Percentiles rank a stretch among this genome's conserved stretches.
phyloP scores from a whole-genome alignment of 2,888 invertebrate genomes.

The Limenitis camilla region DNA sequence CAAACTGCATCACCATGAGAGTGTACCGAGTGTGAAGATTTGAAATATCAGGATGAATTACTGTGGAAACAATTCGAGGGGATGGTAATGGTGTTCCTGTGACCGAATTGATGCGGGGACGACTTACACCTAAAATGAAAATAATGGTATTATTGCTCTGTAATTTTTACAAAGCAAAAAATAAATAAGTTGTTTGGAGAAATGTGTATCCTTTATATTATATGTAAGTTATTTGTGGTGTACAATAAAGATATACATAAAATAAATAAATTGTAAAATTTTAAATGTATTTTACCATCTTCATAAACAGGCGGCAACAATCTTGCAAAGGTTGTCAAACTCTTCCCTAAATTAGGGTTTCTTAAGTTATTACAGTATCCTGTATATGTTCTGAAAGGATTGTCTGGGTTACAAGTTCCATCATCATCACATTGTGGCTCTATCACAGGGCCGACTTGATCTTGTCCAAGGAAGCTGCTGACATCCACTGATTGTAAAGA shows the following conservation, averaged over 20 bases:
- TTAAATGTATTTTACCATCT: constrained; percentile 76
- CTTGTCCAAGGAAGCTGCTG: constrained; percentile 78
- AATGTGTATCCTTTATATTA: no score
- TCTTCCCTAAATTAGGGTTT: constrained; percentile 87
- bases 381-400: constrained; percentile 82
- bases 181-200: background rate
- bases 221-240: no score
- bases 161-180: background rate
- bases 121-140: constrained; percentile 78
- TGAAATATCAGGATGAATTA: constrained; percentile 93
- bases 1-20: constrained; percentile 95
- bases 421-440: constrained; percentile 83
- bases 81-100: constrained; percentile 88
- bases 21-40: constrained; percentile 91
- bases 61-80: constrained; percentile 88
- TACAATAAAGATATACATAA: no score
- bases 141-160: background rate
- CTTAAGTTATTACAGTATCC: constrained; percentile 92
- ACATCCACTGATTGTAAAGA: constrained; percentile 87
- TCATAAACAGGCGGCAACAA: constrained; percentile 90
- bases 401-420: constrained; percentile 81
- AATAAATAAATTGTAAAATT: background rate
- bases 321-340: constrained; percentile 88
- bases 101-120: constrained; percentile 82
- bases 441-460: constrained; percentile 74